Evolutionary conservation across 2,888 invertebrate genomes (phyloP).

Genomic region (Catocala nupta): DNA sequence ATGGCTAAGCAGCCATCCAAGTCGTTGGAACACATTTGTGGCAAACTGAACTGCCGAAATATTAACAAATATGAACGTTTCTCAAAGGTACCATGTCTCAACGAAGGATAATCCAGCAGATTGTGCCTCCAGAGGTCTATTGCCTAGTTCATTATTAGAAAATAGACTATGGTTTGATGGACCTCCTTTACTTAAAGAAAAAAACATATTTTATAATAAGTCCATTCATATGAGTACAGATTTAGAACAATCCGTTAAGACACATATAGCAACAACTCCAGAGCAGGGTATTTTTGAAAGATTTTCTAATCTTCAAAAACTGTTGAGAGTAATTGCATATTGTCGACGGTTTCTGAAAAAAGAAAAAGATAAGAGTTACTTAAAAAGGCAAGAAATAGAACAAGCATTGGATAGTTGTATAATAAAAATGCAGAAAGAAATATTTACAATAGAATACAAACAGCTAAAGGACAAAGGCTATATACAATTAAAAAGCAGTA

Average conservation of each 20-base stretch:
- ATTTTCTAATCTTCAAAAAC: not conserved
- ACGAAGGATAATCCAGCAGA: not conserved
- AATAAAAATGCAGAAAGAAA: not conserved
- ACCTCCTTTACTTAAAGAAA: slow-evolving; percentile 12
- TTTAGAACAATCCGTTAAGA: slow-evolving; percentile 7
- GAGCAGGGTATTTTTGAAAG: not conserved
- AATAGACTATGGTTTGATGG: slow-evolving; percentile 20
- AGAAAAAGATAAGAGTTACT: not conserved
- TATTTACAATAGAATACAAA: not conserved
- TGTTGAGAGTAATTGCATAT: slow-evolving; percentile 1
- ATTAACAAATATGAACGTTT: not conserved
- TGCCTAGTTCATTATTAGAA: slow-evolving; percentile 5
- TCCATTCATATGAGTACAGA: slow-evolving; percentile 8
- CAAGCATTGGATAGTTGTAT: not conserved
- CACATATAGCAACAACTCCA: not conserved
- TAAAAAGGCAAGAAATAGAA: too few relatives aligned
- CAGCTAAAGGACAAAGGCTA: not conserved
- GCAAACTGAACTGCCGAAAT: not conserved
- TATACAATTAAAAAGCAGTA: too few relatives aligned
- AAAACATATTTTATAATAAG: slow-evolving; percentile 6
- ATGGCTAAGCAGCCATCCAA: slow-evolving; percentile 7
- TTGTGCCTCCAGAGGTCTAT: slow-evolving; percentile 26
- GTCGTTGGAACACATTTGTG: slow-evolving; percentile 7
- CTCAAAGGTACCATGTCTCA: not conserved
- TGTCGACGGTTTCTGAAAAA: slow-evolving; percentile 3